These are phyloP conservation scores for Sarcophaga peregrina DNA, from an alignment of 1,140 invertebrate species.

Conservation along the genomic window DNA sequence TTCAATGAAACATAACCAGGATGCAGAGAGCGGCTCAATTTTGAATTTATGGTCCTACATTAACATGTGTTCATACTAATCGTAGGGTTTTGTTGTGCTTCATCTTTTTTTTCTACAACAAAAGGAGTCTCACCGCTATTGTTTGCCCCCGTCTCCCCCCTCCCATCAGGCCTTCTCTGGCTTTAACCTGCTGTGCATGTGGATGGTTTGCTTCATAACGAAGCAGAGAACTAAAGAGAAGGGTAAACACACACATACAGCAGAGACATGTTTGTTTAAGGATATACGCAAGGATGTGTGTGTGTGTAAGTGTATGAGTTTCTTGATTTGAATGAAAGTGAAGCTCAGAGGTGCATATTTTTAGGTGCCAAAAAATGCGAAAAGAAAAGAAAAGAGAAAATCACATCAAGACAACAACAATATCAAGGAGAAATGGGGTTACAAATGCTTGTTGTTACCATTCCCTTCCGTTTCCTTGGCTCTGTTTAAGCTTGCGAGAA, in stretches of 20 bases:
- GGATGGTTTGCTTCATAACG: neutral
- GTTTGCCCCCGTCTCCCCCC: too few relatives aligned
- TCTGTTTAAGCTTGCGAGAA: too few relatives aligned
- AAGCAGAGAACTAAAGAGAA: neutral
- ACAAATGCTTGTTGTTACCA: neutral
- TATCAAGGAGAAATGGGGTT: neutral
- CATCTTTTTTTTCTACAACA: neutral
- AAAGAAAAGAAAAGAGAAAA: neutral
- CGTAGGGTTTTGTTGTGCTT: conserved; percentile 25
- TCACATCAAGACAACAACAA: neutral
- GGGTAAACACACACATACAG: neutral
- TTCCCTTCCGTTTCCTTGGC: too few relatives aligned
- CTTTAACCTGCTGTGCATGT: neutral
- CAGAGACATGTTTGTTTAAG: neutral
- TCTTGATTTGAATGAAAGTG: conserved; percentile 25
- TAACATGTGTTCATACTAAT: conserved; percentile 39
- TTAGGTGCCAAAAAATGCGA: conserved; percentile 35
- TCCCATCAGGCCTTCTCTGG: too few relatives aligned
- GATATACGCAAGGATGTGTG: neutral
- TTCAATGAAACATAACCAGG: neutral
- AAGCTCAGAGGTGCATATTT: conserved; percentile 38
- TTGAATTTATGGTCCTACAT: conserved; percentile 36
- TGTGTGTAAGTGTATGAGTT: neutral
- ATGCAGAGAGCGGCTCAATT: conserved; percentile 22
- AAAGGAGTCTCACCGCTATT: neutral